Evolutionary conservation across 2,797 vertebrate species (phyloP).

Genomic region (Gallinago solitaria): DNA sequence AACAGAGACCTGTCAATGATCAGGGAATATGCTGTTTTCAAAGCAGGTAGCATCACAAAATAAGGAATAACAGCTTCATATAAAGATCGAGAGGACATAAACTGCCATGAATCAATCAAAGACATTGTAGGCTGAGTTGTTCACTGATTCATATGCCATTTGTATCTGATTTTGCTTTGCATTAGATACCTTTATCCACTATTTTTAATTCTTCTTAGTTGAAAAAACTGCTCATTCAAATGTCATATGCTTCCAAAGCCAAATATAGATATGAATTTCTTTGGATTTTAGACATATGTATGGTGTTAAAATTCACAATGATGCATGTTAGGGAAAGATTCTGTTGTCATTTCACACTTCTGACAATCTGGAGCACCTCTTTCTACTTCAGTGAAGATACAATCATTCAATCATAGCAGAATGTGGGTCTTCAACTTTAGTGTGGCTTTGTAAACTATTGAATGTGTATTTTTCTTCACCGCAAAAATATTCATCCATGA

Average conservation of each 20-base stretch:
- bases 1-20: not conserved
- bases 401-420: not conserved
- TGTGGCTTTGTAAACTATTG: not conserved
- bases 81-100: not conserved
- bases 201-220: conserved; percentile 56
- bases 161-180: conserved; percentile 35
- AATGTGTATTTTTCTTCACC: not conserved
- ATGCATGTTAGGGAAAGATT: conserved; percentile 43
- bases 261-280: conserved; percentile 57
- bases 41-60: not conserved
- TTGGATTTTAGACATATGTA: conserved; percentile 49
- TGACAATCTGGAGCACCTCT: conserved; percentile 53
- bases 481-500: not conserved
- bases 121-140: not conserved
- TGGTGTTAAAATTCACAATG: conserved; percentile 61
- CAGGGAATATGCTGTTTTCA: not conserved
- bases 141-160: conserved; percentile 18
- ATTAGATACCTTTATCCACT: conserved; percentile 36
- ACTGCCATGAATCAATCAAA: conserved; percentile 4
- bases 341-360: conserved; percentile 45
- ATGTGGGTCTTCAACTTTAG: not conserved
- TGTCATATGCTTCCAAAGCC: conserved; percentile 50
- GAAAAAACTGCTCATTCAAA: conserved; percentile 54
- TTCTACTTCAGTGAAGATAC: conserved; percentile 9
- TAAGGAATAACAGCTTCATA: not conserved